These are phyloP conservation scores for Artibeus lituratus DNA, from an alignment of 2,797 vertebrate genomes.

Conservation along the genomic window DNA sequence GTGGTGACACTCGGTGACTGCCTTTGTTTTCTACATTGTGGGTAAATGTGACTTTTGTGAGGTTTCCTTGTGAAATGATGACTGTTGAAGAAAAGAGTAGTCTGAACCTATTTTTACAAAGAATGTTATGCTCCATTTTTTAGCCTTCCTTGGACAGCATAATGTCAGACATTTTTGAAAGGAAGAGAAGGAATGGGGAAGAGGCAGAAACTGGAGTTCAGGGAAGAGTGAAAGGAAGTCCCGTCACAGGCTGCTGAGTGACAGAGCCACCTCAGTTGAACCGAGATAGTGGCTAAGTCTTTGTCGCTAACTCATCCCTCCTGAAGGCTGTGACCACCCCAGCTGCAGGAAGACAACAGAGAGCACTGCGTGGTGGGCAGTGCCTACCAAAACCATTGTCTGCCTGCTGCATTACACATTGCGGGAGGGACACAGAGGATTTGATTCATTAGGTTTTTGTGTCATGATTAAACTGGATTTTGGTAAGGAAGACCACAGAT, in stretches of 20 bases:
- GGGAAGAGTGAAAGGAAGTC: not conserved
- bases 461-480: not conserved
- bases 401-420: not conserved
- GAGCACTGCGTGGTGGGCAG: not conserved
- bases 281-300: rapidly evolving
- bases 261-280: not conserved
- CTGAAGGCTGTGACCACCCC: not conserved
- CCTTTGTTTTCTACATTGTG: not conserved
- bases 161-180: not conserved
- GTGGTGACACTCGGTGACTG: not conserved
- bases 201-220: not conserved
- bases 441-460: not conserved
- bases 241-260: not conserved
- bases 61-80: not conserved
- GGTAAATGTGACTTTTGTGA: not conserved
- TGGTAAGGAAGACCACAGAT: not conserved
- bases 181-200: not conserved
- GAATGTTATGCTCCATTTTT: not conserved
- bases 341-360: not conserved
- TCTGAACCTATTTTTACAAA: not conserved
- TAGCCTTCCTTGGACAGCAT: not conserved
- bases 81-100: not conserved
- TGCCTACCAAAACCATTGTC: not conserved
- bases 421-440: not conserved
- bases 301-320: not conserved